Conservation (phyloP, 2,113 vertebrate genomes). For the Lynx canadensis region DNA sequence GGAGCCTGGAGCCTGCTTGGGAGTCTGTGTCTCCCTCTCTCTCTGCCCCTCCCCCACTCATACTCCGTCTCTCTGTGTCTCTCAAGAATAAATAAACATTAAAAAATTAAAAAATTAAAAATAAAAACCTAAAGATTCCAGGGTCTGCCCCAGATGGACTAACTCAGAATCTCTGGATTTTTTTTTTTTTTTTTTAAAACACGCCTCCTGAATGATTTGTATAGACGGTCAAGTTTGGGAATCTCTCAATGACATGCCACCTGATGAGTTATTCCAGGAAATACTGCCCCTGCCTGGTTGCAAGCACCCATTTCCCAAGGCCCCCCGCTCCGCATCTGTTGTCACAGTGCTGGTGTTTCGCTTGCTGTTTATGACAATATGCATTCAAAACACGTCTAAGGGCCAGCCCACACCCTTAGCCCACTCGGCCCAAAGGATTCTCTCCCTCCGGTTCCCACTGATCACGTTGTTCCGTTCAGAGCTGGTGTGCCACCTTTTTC, state of each 20-base stretch:
- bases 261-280: background rate
- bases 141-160: too few relatives aligned
- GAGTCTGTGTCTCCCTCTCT: too few relatives aligned
- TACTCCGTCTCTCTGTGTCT: too few relatives aligned
- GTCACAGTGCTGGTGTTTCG: fast-evolving
- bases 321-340: fast-evolving
- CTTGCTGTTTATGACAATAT: background rate
- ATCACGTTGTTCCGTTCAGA: background rate
- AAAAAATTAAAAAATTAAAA: too few relatives aligned
- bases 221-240: background rate
- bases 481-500: slow-evolving; percentile 74
- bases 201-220: background rate
- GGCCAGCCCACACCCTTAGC: background rate
- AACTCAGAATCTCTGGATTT: background rate
- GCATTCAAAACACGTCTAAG: background rate
- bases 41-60: too few relatives aligned
- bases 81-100: too few relatives aligned
- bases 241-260: too few relatives aligned
- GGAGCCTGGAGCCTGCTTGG: too few relatives aligned
- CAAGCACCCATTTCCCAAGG: fast-evolving
- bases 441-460: background rate
- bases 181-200: background rate
- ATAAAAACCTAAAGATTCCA: background rate
- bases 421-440: background rate
- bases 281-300: background rate